These are phyloP conservation scores for Pecten maximus DNA, from an alignment of 2,888 invertebrate genomes.

Conservation along the genomic window DNA sequence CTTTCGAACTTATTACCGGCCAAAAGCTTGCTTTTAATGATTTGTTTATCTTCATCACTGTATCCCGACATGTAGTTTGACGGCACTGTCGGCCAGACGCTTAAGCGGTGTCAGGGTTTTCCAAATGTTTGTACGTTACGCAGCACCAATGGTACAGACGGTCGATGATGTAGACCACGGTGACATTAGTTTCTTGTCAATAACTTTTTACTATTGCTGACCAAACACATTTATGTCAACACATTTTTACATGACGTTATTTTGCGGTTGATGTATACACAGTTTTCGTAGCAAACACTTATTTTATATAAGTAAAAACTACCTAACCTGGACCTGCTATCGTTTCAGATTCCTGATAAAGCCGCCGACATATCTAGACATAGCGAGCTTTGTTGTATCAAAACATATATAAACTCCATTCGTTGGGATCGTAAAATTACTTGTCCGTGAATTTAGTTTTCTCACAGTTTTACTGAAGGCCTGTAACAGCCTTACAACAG, in stretches of 20 bases:
- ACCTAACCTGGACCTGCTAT: background rate
- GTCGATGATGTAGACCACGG: background rate
- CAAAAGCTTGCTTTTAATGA: conserved; percentile 10
- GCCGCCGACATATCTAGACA: background rate
- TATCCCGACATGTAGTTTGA: conserved; percentile 7
- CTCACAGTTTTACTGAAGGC: conserved; percentile 51
- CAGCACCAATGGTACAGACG: background rate
- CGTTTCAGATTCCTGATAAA: background rate
- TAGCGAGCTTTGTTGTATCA: background rate
- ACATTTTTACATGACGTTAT: background rate
- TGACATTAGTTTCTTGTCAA: background rate
- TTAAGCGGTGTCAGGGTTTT: background rate
- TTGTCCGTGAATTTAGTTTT: conserved; percentile 49
- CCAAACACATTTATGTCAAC: background rate
- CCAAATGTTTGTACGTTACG: background rate
- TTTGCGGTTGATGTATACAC: background rate
- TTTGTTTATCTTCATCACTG: background rate
- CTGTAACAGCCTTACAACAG: background rate
- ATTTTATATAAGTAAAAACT: background rate
- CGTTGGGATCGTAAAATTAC: conserved; percentile 44
- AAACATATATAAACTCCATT: conserved; percentile 25
- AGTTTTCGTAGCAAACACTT: background rate
- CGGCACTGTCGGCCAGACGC: background rate
- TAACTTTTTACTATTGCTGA: background rate
- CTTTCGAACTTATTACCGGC: conserved; percentile 33